These are phyloP conservation scores for Pseudolaguvia tuberculata DNA, from an alignment of 2,113 vertebrate genomes.

Conservation along the genomic window DNA sequence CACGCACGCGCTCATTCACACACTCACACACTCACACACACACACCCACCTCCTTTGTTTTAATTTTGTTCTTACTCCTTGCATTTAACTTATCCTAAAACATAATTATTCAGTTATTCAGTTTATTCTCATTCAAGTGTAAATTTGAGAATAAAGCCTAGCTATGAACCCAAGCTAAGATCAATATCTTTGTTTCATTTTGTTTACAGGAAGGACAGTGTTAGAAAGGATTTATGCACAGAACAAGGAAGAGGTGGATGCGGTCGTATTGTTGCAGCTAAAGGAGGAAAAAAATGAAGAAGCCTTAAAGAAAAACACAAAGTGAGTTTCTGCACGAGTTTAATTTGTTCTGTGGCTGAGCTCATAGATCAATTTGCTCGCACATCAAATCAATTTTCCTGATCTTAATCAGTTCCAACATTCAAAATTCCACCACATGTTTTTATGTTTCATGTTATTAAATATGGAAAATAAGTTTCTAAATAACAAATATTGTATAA, in stretches of 20 bases:
- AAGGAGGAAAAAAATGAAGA: conserved; percentile 57
- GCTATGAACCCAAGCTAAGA: neutral
- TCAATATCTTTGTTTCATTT: conserved; percentile 48
- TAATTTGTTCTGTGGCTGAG: no score
- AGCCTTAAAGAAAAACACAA: conserved; percentile 59
- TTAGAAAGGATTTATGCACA: conserved; percentile 62
- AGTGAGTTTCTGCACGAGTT: conserved; percentile 56
- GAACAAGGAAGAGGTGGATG: conserved; percentile 67
- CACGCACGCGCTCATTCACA: no score
- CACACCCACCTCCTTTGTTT: neutral
- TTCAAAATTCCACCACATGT: no score
- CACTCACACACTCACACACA: neutral
- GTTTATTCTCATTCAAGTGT: neutral
- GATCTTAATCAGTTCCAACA: no score
- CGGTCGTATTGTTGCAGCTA: conserved; percentile 62
- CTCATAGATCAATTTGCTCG: no score
- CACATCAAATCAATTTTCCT: no score
- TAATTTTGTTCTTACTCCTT: neutral
- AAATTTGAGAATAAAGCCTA: neutral
- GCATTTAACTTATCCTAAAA: neutral
- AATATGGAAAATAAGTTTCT: no score
- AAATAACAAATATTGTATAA: no score
- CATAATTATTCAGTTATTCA: neutral
- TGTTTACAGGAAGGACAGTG: conserved; percentile 53
- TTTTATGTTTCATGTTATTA: no score